Evolutionary conservation across 2,888 invertebrate genomes (phyloP).

Genomic region (Mylabris sibirica): DNA sequence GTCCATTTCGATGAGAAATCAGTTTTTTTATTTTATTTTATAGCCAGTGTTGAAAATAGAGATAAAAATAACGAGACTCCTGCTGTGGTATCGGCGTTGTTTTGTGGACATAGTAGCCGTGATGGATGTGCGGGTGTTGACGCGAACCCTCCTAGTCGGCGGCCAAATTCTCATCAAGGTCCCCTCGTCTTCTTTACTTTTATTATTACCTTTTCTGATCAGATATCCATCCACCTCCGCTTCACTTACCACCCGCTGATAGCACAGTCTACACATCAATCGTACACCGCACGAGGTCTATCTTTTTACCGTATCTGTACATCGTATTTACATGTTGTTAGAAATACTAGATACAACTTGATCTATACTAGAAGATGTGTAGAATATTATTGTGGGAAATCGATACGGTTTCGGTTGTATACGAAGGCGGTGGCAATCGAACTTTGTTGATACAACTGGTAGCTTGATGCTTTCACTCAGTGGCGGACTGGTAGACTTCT

Average conservation of each 20-base stretch:
- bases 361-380: slow-evolving; percentile 16
- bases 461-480: neutral
- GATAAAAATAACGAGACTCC: slow-evolving; percentile 10
- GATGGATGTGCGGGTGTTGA: slow-evolving; percentile 53
- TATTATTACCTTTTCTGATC: neutral
- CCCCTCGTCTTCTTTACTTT: slow-evolving; percentile 15
- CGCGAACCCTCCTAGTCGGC: slow-evolving; percentile 42
- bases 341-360: slow-evolving; percentile 31
- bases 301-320: slow-evolving; percentile 34
- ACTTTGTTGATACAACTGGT: neutral
- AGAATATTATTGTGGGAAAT: slow-evolving; percentile 10
- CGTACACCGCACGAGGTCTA: slow-evolving; percentile 44
- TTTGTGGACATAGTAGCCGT: slow-evolving; percentile 32
- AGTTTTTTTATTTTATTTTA: neutral
- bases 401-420: slow-evolving; percentile 12
- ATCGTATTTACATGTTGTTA: slow-evolving; percentile 47
- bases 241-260: slow-evolving; percentile 42
- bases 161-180: slow-evolving; percentile 46
- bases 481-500: no score
- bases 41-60: slow-evolving; percentile 11
- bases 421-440: neutral
- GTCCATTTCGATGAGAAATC: neutral
- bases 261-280: slow-evolving; percentile 47
- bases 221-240: slow-evolving; percentile 38
- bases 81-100: slow-evolving; percentile 10